A percentile compares a stretch with the other conserved stretches of the same genome.
Evolutionary conservation across 2,113 vertebrate species (phyloP).

Genomic region (Macquaria ambigua): DNA sequence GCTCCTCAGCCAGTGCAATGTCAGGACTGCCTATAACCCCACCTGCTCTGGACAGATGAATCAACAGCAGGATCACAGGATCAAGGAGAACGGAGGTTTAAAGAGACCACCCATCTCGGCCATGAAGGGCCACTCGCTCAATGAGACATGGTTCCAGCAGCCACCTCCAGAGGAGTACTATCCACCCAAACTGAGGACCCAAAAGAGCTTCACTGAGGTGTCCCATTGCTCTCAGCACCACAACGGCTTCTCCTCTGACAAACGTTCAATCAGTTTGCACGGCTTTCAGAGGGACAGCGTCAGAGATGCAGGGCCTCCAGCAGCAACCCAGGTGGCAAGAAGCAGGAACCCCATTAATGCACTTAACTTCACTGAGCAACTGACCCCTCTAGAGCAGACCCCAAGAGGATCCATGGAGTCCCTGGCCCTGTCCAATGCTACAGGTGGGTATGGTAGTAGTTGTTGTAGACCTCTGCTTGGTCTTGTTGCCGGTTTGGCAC

Average conservation of each 20-base stretch:
- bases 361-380: constrained; percentile 92
- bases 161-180: constrained; percentile 89
- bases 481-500: background rate
- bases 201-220: constrained; percentile 93
- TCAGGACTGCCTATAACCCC: constrained; percentile 90
- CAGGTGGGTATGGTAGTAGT: constrained; percentile 84
- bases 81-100: constrained; percentile 88
- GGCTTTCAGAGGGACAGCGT: constrained; percentile 90
- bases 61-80: constrained; percentile 87
- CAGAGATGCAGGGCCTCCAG: constrained; percentile 67
- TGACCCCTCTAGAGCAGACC: constrained; percentile 93
- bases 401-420: constrained; percentile 97
- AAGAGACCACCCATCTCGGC: constrained; percentile 91
- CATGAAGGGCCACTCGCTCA: constrained; percentile 91
- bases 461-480: background rate
- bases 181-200: constrained; percentile 88
- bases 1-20: constrained; percentile 95
- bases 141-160: constrained; percentile 91
- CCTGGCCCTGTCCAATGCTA: constrained; percentile 91
- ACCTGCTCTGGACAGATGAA: constrained; percentile 81
- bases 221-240: constrained; percentile 80
- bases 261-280: constrained; percentile 91
- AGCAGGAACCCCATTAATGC: constrained; percentile 94
- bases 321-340: constrained; percentile 86
- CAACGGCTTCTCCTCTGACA: constrained; percentile 89